Base-by-base conservation (phyloP, 2,888 invertebrate species). In the Diadegma fenestrale region DNA sequence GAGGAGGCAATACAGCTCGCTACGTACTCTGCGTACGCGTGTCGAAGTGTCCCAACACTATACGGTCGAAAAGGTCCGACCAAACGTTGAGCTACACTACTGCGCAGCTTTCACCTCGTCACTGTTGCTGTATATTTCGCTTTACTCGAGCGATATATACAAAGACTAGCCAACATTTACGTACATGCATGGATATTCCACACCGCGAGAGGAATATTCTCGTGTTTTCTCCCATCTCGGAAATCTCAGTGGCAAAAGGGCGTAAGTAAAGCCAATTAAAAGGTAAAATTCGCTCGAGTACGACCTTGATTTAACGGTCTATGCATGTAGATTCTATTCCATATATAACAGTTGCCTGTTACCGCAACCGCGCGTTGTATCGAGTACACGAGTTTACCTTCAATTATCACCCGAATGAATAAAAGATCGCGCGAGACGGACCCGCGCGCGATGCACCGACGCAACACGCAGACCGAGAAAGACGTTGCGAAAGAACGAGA, bases 381-480 rank as follows among this genome's bases (percentile, higher is more conserved):
- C 86, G 82, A 79, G 80, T 86, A 85, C 90, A 88, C 88, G 89
- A 91, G 91, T 93, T 91, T 92, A 92, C 91, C 92, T 92, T 92
- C 91, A 92, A 93, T 93, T 92, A 93, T 91, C 89, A 89, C 88
- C 87, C 81, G 87, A 91, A 92, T 91, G 92, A 93, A 93, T 92
- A 91, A 92, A 91, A 91, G 88, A 91, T 91, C 43, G n/a, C n/a
- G n/a, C n/a, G n/a, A n/a, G n/a, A 43, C 7, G 45, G 72, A 72
- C 64, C 17, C n/a, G n/a, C n/a, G n/a, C n/a, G n/a, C n/a, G 45
- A 14, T 43, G 48, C 41, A 66, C 37, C 54, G 37, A 68, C 58
- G 14, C 58, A 14, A 26, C 30, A 30, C 22, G 26, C 10, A 54
- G 41, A 75, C 6, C 48, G 45, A 37, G 45, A 68, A 76, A 68